Percentiles rank a stretch among this genome's conserved stretches.
Evolutionary conservation across 2,797 vertebrate genomes (phyloP).

Genomic region (Cyprinodon diabolis): DNA sequence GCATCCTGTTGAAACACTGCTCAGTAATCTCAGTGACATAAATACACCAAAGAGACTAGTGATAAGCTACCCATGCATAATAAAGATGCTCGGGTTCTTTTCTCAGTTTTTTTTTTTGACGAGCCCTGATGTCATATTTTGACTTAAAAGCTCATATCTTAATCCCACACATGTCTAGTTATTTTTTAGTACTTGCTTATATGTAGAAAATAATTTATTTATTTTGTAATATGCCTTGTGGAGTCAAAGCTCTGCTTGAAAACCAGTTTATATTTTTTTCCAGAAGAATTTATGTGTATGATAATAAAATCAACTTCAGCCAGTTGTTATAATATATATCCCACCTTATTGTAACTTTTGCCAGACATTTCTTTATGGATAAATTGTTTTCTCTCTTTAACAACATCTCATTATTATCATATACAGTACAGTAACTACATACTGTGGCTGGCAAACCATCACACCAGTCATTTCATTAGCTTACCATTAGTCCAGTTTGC

Average conservation of each 20-base stretch:
- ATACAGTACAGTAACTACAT: too few relatives aligned
- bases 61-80: slow-evolving; percentile 48
- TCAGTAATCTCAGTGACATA: slow-evolving; percentile 30
- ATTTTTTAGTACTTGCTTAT: slow-evolving; percentile 11
- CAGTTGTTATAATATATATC: background rate
- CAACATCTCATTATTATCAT: background rate
- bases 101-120: slow-evolving; percentile 8
- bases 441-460: background rate
- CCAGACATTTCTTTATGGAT: background rate
- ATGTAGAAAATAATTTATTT: background rate
- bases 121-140: slow-evolving; percentile 9
- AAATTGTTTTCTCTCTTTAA: background rate
- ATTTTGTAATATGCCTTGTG: background rate
- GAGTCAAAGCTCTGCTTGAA: background rate
- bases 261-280: background rate
- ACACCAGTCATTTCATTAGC: background rate
- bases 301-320: background rate
- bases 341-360: background rate
- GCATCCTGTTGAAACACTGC: slow-evolving; percentile 24
- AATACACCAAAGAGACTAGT: slow-evolving; percentile 24
- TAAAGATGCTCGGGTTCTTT: slow-evolving; percentile 11
- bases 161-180: slow-evolving; percentile 18
- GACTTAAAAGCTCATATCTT: slow-evolving; percentile 7
- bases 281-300: too few relatives aligned
- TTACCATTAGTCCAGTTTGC: background rate